Percentiles rank a stretch among this genome's conserved stretches.
Evolutionary conservation across 2,888 invertebrate genomes (phyloP).

Genomic region (Cactoblastis cactorum): DNA sequence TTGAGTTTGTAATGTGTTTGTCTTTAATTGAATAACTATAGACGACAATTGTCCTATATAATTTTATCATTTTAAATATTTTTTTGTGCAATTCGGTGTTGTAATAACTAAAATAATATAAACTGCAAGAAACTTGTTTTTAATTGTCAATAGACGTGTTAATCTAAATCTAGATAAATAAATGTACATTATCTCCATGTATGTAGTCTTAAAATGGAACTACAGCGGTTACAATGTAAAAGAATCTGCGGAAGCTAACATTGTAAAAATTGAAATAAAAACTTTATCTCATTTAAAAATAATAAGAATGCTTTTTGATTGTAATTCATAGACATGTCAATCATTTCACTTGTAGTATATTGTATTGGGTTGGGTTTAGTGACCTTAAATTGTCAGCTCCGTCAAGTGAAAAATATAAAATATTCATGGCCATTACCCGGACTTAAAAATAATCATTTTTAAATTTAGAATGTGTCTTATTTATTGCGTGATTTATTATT

Average conservation of each 20-base stretch:
- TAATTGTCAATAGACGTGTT: too few relatives aligned
- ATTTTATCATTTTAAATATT: too few relatives aligned
- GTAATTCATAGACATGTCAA: constrained; percentile 35
- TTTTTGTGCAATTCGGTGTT: too few relatives aligned
- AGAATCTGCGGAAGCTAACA: not conserved
- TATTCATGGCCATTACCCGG: constrained; percentile 5
- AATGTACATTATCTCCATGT: constrained; percentile 27
- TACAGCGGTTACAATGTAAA: not conserved
- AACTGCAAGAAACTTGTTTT: too few relatives aligned
- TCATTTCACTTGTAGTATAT: constrained; percentile 39
- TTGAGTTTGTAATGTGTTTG: too few relatives aligned
- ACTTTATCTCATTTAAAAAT: not conserved
- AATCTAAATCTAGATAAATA: constrained; percentile 18
- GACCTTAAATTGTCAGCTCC: constrained; percentile 30
- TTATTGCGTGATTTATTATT: not conserved
- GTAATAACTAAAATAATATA: too few relatives aligned
- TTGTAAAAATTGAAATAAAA: not conserved
- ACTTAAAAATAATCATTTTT: constrained; percentile 1
- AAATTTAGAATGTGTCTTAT: not conserved
- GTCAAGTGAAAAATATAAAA: constrained; percentile 10
- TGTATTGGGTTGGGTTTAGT: constrained; percentile 31
- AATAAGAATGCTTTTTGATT: constrained; percentile 23
- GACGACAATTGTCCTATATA: too few relatives aligned
- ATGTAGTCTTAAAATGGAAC: not conserved
- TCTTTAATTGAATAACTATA: too few relatives aligned